phyloP scores from a whole-genome alignment of 2,888 invertebrate genomes.

The Tachina fera region DNA sequence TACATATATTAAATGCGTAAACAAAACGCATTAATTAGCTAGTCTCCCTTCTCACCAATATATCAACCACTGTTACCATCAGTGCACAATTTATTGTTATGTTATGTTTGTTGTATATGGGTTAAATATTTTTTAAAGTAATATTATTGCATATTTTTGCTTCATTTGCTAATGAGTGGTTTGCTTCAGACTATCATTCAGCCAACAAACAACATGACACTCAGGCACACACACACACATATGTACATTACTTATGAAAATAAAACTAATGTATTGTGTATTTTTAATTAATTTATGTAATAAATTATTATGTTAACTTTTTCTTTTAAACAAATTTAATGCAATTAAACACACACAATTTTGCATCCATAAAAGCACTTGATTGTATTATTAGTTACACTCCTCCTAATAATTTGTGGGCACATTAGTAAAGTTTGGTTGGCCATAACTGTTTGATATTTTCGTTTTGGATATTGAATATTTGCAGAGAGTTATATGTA shows the following conservation, averaged over 20 bases:
- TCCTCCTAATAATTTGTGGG: neutral
- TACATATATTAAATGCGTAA: no score
- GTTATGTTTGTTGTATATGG: constrained; percentile 53
- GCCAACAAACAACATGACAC: neutral
- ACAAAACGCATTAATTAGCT: neutral
- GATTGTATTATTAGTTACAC: neutral
- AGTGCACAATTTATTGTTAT: constrained; percentile 9
- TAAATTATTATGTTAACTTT: constrained; percentile 68
- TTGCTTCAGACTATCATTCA: constrained; percentile 6
- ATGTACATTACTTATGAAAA: neutral
- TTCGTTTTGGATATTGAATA: neutral
- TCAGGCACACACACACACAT: neutral
- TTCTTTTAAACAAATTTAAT: constrained; percentile 32
- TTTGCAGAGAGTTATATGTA: neutral
- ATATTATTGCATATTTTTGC: constrained; percentile 50
- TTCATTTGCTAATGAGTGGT: constrained; percentile 51
- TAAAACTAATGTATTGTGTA: constrained; percentile 42
- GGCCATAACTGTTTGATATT: neutral
- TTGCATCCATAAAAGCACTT: neutral
- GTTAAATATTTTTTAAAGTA: constrained; percentile 41
- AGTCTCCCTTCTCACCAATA: neutral
- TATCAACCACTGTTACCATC: no score
- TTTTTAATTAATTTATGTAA: constrained; percentile 65
- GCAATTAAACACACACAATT: constrained; percentile 9
- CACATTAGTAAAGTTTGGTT: neutral